Evolutionary conservation across 1,140 invertebrate genomes (phyloP).

Genomic region (Hirudo medicinalis): DNA sequence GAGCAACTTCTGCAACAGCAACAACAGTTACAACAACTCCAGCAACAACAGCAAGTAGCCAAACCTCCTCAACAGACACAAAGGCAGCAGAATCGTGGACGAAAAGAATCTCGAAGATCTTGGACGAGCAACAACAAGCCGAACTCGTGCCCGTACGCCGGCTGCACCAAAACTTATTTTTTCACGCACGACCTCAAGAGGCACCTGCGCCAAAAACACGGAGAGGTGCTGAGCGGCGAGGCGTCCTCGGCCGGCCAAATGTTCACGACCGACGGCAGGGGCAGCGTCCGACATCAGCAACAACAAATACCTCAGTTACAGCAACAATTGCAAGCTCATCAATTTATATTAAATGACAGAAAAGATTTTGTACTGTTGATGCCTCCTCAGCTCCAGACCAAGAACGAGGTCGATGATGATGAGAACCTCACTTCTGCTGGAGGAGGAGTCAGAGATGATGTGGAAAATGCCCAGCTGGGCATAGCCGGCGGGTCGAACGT

Average conservation of each 20-base stretch:
- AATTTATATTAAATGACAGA: neutral
- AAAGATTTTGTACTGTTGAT: neutral
- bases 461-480: neutral
- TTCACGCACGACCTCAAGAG: constrained; percentile 21
- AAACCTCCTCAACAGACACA: neutral
- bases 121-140: constrained; percentile 23
- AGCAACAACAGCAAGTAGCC: constrained; percentile 1
- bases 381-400: neutral
- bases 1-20: constrained; percentile 7
- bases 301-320: constrained; percentile 1
- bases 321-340: constrained; percentile 2
- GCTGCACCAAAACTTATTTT: constrained; percentile 20
- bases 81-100: constrained; percentile 3
- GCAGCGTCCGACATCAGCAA: neutral
- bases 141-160: constrained; percentile 14
- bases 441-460: neutral
- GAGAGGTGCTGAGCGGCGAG: neutral
- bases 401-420: neutral
- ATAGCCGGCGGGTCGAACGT: neutral
- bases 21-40: constrained; percentile 6
- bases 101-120: constrained; percentile 19
- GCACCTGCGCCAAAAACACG: constrained; percentile 22
- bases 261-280: neutral
- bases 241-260: neutral
- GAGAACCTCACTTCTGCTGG: neutral